Base-by-base conservation (phyloP, 2,888 invertebrate species). In the Zaprionus lineosus region DNA sequence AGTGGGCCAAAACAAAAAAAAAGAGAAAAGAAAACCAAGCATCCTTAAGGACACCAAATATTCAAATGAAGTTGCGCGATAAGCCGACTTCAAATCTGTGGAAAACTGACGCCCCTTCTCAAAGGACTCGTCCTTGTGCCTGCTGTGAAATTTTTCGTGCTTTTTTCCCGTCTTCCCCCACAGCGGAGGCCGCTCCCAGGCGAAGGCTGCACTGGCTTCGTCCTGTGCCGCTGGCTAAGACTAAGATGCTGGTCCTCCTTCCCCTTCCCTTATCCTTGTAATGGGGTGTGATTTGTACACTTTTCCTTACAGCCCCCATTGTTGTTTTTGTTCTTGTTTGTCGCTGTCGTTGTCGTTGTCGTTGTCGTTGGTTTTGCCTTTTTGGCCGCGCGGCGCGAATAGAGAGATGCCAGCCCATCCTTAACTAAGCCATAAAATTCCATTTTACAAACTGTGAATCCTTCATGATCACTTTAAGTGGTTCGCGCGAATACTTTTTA, bases 391-490 rank as follows among this genome's bases (percentile, higher is more conserved):
- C 47, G 44, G 33, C 46, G 68, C 50, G 14, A 24, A 33, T 28
- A 43, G 56, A 65, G 50, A 41, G 50, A 47, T 26, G 21, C 37
- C 24, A 21, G 40, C 59, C 58, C 55, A 52, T 53, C 46, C 68
- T 24, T 37, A 60, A 72, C 84, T 86, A 84, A 83, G 88, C 86
- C 81, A 86, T 88, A 86, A 88, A 88, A 87, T 81, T 85, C 69
- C 82, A 74, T 83, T 88, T 88, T 86, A 89, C 86, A 88, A 88
- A 87, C 88, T 89, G 89, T 84, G 84, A 89, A 89, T 89, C 88
- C 86, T 86, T 79, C 86, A 88, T 88, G 88, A 89, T 88, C 88
- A 86, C 86, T 88, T 86, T 84, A 88, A 88, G 87, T 86, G 88
- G 84, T 75, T 76, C 76, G 72, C 81, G 68, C 73, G 68, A 34